These are phyloP conservation scores for Cepaea nemoralis DNA, from an alignment of 1,140 invertebrate species.

Conservation along the genomic window DNA sequence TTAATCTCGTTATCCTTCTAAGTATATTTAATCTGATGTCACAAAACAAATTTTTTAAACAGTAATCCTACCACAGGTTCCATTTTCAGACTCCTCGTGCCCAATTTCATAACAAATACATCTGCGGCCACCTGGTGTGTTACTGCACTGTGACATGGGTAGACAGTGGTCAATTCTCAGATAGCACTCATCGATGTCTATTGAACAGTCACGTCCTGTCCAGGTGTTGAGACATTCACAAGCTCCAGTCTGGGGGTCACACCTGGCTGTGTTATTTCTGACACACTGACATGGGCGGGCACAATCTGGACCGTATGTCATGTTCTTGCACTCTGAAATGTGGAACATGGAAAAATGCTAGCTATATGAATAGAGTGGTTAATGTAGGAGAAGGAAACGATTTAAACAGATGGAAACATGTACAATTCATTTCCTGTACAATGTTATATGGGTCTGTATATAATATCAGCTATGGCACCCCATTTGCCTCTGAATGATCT, in stretches of 20 bases:
- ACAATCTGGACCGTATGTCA: constrained; percentile 16
- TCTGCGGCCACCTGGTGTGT: constrained; percentile 11
- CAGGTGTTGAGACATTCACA: constrained; percentile 15
- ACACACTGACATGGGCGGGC: constrained; percentile 4
- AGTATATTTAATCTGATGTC: too few species aligned
- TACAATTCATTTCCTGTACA: too few species aligned
- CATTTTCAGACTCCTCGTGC: background rate
- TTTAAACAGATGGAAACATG: too few species aligned
- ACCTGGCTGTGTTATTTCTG: background rate
- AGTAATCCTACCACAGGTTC: too few species aligned
- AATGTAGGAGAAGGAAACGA: too few species aligned
- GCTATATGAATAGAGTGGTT: too few species aligned
- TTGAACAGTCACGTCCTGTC: constrained; percentile 5
- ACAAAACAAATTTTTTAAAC: too few species aligned
- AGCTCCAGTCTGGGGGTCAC: constrained; percentile 27
- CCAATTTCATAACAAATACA: constrained; percentile 12
- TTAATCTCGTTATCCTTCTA: too few species aligned
- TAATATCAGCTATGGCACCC: too few species aligned
- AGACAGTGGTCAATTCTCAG: background rate
- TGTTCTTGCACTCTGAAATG: background rate
- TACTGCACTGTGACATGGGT: background rate
- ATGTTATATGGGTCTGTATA: too few species aligned
- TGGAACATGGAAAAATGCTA: too few species aligned
- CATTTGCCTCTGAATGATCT: too few species aligned
- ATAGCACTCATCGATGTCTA: constrained; percentile 33